A percentile compares a stretch with the other conserved stretches of the same genome.
These are phyloP conservation scores for Anguilla obscura DNA, from an alignment of 2,797 vertebrate genomes.

Conservation along the genomic window DNA sequence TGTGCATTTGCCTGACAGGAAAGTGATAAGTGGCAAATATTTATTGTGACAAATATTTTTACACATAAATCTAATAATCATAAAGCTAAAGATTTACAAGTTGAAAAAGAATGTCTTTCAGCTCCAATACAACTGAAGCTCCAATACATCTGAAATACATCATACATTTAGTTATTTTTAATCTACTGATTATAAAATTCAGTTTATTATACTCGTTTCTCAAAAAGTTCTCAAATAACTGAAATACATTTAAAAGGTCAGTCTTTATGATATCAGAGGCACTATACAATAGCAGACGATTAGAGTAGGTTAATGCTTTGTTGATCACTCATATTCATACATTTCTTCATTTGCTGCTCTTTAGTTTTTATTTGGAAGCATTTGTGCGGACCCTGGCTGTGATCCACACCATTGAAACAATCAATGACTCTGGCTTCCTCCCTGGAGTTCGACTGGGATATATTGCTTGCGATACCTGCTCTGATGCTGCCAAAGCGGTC, in stretches of 20 bases:
- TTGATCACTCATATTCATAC: not conserved
- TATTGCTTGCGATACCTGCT: conserved; percentile 80
- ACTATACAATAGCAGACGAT: not conserved
- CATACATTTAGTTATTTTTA: too few relatives aligned
- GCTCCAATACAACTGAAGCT: not conserved
- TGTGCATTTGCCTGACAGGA: not conserved
- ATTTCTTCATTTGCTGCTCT: conserved; percentile 2
- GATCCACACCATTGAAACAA: conserved; percentile 57
- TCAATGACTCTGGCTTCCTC: conserved; percentile 60
- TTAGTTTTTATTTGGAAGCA: conserved; percentile 51
- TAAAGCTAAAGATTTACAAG: not conserved
- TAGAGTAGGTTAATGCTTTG: not conserved
- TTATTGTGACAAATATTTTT: not conserved
- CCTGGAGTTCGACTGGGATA: conserved; percentile 77
- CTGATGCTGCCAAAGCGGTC: conserved; percentile 79
- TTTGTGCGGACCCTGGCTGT: conserved; percentile 52
- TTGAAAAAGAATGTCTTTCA: not conserved
- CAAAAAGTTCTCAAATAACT: not conserved
- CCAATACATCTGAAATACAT: not conserved
- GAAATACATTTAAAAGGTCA: not conserved
- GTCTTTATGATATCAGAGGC: not conserved
- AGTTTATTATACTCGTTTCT: not conserved
- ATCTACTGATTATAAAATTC: not conserved
- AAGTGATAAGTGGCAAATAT: not conserved
- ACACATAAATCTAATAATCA: not conserved